Evolutionary conservation across 2,797 vertebrate species (phyloP).

Genomic region (Sebastes vulpes): DNA sequence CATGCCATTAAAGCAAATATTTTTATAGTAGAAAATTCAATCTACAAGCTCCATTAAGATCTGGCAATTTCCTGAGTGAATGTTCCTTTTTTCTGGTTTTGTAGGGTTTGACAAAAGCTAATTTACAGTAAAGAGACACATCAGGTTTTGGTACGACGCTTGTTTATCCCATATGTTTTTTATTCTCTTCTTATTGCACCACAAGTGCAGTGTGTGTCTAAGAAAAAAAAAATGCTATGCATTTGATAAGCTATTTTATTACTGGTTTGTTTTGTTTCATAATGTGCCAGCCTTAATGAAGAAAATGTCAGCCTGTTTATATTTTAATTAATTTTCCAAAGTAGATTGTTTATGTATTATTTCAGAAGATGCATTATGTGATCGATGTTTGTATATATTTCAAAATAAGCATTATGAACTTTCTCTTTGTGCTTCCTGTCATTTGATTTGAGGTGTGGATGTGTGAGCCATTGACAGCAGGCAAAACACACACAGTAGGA

Average conservation of each 20-base stretch:
- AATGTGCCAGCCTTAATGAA: conserved; percentile 72
- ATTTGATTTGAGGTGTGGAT: conserved; percentile 30
- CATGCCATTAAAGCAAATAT: conserved; percentile 22
- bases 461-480: conserved; percentile 20
- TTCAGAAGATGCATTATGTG: conserved; percentile 38
- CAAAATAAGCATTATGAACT: conserved; percentile 21
- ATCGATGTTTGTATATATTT: conserved; percentile 65
- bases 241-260: conserved; percentile 88
- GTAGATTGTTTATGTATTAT: conserved; percentile 44
- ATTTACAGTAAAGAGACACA: conserved; percentile 40
- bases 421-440: conserved; percentile 21
- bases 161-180: conserved; percentile 52
- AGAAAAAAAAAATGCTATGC: conserved; percentile 86
- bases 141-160: conserved; percentile 61
- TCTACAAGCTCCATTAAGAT: not conserved
- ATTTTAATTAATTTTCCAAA: conserved; percentile 54
- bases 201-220: conserved; percentile 76
- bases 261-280: conserved; percentile 64
- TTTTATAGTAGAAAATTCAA: conserved; percentile 24
- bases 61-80: conserved; percentile 33
- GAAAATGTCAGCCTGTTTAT: conserved; percentile 61
- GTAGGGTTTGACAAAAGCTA: conserved; percentile 42
- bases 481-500: conserved; percentile 1
- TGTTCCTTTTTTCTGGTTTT: conserved; percentile 39
- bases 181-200: conserved; percentile 67